A percentile compares a stretch with the other conserved stretches of the same genome.
phyloP scores from a whole-genome alignment of 1,140 invertebrate species.

The Drosophila yakuba region DNA sequence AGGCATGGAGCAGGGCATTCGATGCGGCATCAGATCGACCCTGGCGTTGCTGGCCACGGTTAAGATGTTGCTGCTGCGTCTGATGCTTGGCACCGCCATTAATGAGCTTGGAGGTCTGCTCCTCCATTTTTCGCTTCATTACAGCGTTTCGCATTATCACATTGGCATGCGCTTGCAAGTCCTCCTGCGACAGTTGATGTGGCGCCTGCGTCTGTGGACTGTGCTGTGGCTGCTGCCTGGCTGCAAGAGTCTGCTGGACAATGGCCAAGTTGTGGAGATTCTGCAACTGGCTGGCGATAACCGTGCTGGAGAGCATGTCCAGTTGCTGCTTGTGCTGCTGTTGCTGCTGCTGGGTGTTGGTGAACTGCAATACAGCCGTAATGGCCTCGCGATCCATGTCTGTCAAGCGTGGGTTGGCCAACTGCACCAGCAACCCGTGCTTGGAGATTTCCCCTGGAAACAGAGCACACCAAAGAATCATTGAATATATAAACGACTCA shows the following conservation, averaged over 20 bases:
- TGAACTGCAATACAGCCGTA: constrained; percentile 79
- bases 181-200: constrained; percentile 70
- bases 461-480: too few species aligned
- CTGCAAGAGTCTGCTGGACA: constrained; percentile 74
- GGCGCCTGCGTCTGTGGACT: constrained; percentile 35
- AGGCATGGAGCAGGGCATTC: constrained; percentile 61
- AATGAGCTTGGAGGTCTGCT: constrained; percentile 64
- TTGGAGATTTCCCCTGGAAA: constrained; percentile 77
- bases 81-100: constrained; percentile 32
- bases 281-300: constrained; percentile 77
- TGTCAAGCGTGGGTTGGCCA: constrained; percentile 74
- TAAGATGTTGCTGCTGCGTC: constrained; percentile 33
- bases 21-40: constrained; percentile 45
- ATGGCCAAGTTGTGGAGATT: constrained; percentile 77
- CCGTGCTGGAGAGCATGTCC: constrained; percentile 76
- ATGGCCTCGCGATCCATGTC: constrained; percentile 79
- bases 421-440: constrained; percentile 73
- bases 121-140: constrained; percentile 80
- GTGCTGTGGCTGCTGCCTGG: constrained; percentile 61
- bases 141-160: constrained; percentile 82
- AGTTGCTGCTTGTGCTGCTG: constrained; percentile 74
- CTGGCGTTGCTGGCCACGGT: constrained; percentile 33
- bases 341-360: constrained; percentile 79
- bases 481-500: not conserved
- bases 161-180: constrained; percentile 78